Evolutionary conservation across 2,888 invertebrate species (phyloP).

Genomic region (Eilema caniola): DNA sequence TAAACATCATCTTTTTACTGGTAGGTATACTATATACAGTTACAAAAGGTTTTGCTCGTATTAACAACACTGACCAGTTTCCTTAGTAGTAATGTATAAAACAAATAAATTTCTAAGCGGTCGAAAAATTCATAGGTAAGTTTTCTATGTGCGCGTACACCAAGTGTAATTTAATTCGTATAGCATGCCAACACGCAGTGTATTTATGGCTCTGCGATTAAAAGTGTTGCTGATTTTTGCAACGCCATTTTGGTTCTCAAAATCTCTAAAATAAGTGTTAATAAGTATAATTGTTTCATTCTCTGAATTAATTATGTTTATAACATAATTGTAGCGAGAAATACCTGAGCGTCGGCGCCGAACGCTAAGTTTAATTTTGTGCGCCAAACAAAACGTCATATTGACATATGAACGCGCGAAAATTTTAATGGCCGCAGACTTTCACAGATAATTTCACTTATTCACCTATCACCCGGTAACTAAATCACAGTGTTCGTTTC

Average conservation of each 20-base stretch:
- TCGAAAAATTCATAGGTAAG: constrained; percentile 44
- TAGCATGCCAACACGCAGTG: constrained; percentile 53
- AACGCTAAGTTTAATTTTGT: constrained; percentile 52
- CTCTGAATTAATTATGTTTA: constrained; percentile 66
- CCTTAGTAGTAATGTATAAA: neutral
- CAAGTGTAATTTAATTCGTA: constrained; percentile 40
- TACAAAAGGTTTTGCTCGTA: neutral
- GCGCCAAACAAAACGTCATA: constrained; percentile 65
- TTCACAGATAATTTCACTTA: constrained; percentile 64
- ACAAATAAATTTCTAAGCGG: constrained; percentile 42
- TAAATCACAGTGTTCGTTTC: constrained; percentile 72
- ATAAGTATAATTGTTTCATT: constrained; percentile 57
- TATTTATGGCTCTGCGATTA: constrained; percentile 49
- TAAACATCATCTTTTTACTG: neutral
- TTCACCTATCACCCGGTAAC: constrained; percentile 56
- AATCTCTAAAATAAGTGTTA: constrained; percentile 60
- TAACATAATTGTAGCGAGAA: constrained; percentile 55
- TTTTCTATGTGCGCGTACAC: constrained; percentile 21
- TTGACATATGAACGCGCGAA: constrained; percentile 75
- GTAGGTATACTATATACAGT: neutral
- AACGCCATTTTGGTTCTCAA: constrained; percentile 47
- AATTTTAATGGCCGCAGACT: constrained; percentile 65
- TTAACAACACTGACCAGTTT: neutral
- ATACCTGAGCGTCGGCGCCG: constrained; percentile 48
- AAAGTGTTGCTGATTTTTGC: constrained; percentile 39